Conservation (phyloP, 2,888 invertebrate genomes). For the Plagodis pulveraria region DNA sequence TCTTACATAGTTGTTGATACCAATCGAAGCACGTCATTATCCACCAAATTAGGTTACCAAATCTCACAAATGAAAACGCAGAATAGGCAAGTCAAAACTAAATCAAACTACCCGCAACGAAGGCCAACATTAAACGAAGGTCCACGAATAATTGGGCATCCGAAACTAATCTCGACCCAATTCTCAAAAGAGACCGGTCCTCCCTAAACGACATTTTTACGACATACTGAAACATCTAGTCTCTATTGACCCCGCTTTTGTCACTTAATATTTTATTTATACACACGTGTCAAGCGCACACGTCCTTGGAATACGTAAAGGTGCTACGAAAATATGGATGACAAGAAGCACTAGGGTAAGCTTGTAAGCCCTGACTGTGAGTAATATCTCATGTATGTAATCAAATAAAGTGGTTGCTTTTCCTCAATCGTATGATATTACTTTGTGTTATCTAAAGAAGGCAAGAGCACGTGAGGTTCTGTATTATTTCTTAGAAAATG, state of each 20-base stretch:
- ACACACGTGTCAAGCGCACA: slow-evolving; percentile 28
- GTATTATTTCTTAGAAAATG: neutral
- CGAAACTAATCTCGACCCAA: slow-evolving; percentile 8
- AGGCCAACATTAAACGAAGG: slow-evolving; percentile 16
- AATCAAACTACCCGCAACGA: neutral
- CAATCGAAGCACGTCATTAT: too few species aligned
- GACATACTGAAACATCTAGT: slow-evolving; percentile 24
- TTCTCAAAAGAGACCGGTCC: slow-evolving; percentile 10
- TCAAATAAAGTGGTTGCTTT: slow-evolving; percentile 16
- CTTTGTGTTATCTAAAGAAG: too few species aligned
- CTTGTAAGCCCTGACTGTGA: slow-evolving; percentile 10
- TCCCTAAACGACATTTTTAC: slow-evolving; percentile 30
- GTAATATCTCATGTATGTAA: slow-evolving; percentile 10
- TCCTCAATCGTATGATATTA: neutral
- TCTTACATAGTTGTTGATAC: too few species aligned
- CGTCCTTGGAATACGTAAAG: slow-evolving; percentile 25
- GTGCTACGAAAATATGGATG: slow-evolving; percentile 22
- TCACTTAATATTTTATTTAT: slow-evolving; percentile 38
- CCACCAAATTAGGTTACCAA: too few species aligned
- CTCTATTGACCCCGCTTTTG: slow-evolving; percentile 35
- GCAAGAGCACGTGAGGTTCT: neutral
- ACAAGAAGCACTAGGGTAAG: slow-evolving; percentile 11
- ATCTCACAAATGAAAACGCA: too few species aligned
- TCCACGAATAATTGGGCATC: slow-evolving; percentile 15
- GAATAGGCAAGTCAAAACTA: too few species aligned